A percentile compares a stretch with the other conserved stretches of the same genome.
These are phyloP conservation scores for Agonopterix alstromeriana DNA, from an alignment of 2,888 invertebrate genomes.

Conservation along the genomic window DNA sequence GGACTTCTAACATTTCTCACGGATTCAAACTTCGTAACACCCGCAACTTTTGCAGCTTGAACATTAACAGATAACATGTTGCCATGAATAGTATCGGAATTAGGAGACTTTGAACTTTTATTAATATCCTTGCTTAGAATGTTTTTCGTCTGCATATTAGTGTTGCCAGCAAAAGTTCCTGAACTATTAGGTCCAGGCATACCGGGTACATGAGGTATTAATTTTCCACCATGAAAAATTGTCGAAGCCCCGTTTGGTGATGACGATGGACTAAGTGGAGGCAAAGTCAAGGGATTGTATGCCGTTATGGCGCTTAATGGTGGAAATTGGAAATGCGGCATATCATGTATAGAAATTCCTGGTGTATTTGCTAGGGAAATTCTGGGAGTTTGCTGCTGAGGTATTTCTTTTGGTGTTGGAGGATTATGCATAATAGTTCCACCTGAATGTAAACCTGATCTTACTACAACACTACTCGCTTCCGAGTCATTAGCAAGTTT, in stretches of 20 bases:
- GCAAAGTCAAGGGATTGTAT: constrained; percentile 82
- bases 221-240: constrained; percentile 81
- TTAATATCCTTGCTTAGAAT: constrained; percentile 29
- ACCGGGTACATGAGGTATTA: constrained; percentile 91
- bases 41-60: constrained; percentile 26
- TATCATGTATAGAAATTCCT: constrained; percentile 68
- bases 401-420: constrained; percentile 67
- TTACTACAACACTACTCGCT: constrained; percentile 84
- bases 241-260: constrained; percentile 78
- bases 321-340: constrained; percentile 79
- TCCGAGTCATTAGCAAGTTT: constrained; percentile 62
- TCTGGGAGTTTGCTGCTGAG: constrained; percentile 73
- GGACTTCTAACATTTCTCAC: constrained; percentile 41
- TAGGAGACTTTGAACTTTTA: constrained; percentile 26
- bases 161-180: constrained; percentile 47
- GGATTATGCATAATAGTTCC: constrained; percentile 85
- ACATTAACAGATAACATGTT: constrained; percentile 24
- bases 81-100: constrained; percentile 30
- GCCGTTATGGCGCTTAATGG: constrained; percentile 83
- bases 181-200: constrained; percentile 89
- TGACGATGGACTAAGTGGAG: constrained; percentile 63
- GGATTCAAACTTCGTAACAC: constrained; percentile 40
- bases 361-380: constrained; percentile 74
- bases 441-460: constrained; percentile 89
- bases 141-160: constrained; percentile 32